These are phyloP conservation scores for Ypsolopha sequella DNA, from an alignment of 2,888 invertebrate species.

Conservation along the genomic window DNA sequence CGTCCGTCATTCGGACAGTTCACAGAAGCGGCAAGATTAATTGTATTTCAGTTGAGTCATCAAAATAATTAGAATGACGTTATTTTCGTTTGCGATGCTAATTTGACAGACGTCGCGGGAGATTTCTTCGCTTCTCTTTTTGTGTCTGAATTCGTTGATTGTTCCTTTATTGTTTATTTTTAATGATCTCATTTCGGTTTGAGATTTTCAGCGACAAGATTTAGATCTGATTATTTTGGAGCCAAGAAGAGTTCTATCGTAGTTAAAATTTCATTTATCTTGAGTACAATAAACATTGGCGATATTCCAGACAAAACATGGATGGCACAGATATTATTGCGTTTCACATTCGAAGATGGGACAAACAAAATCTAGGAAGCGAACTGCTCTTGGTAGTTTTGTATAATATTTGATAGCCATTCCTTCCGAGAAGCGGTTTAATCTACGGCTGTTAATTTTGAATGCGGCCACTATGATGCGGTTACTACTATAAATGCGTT, in stretches of 20 bases:
- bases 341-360: constrained; percentile 26
- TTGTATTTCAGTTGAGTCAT: constrained; percentile 71
- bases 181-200: constrained; percentile 12
- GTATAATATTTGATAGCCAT: constrained; percentile 48
- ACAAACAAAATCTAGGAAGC: constrained; percentile 36
- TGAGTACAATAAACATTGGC: constrained; percentile 38
- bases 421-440: constrained; percentile 28
- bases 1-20: constrained; percentile 68
- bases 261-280: constrained; percentile 35
- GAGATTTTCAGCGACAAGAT: not conserved
- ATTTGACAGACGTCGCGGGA: constrained; percentile 71
- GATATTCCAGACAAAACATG: constrained; percentile 39
- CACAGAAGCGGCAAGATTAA: constrained; percentile 69
- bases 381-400: constrained; percentile 32
- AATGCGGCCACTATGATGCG: constrained; percentile 20
- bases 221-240: not conserved
- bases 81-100: constrained; percentile 69
- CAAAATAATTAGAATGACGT: constrained; percentile 71
- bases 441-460: constrained; percentile 54
- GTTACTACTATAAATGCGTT: constrained; percentile 52
- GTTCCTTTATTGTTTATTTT: constrained; percentile 47
- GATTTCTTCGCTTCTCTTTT: constrained; percentile 57
- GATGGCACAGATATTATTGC: constrained; percentile 33
- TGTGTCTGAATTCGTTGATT: constrained; percentile 52
- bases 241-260: constrained; percentile 14